A percentile compares a stretch with the other conserved stretches of the same genome.
Conservation (phyloP, 2,113 vertebrate species). For the Cathartes aura region DNA sequence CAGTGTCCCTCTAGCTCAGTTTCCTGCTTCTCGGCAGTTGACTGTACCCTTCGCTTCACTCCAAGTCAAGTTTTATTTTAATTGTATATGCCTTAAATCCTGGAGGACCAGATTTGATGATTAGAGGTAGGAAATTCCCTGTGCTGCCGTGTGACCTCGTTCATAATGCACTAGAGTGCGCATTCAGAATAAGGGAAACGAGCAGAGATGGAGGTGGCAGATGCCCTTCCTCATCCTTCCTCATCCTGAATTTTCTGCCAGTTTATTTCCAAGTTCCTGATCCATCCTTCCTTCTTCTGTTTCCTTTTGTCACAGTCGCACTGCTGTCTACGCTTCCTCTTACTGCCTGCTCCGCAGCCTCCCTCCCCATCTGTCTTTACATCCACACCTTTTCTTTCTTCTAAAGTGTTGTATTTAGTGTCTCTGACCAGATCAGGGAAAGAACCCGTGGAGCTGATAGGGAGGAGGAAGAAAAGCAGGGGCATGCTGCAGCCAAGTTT, state of each 20-base stretch:
- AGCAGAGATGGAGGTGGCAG: background rate
- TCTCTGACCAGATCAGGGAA: background rate
- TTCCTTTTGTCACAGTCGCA: accelerated
- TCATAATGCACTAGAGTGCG: accelerated
- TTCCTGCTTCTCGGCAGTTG: background rate
- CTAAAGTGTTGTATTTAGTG: background rate
- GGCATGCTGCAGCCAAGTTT: background rate
- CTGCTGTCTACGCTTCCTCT: background rate
- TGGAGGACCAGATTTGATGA: background rate
- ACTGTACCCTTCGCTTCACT: background rate
- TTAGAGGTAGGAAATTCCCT: background rate
- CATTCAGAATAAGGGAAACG: background rate
- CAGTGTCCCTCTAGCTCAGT: background rate
- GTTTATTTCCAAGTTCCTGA: background rate
- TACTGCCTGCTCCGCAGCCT: accelerated
- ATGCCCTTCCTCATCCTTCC: background rate
- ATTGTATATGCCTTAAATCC: background rate
- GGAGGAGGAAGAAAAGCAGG: background rate
- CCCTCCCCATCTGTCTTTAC: background rate
- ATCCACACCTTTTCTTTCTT: background rate
- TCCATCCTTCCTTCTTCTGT: background rate
- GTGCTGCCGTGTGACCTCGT: accelerated
- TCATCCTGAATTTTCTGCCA: background rate
- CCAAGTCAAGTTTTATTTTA: background rate
- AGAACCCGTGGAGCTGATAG: background rate